These are phyloP conservation scores for Antechinus flavipes DNA, from an alignment of 2,113 vertebrate species.

Conservation along the genomic window DNA sequence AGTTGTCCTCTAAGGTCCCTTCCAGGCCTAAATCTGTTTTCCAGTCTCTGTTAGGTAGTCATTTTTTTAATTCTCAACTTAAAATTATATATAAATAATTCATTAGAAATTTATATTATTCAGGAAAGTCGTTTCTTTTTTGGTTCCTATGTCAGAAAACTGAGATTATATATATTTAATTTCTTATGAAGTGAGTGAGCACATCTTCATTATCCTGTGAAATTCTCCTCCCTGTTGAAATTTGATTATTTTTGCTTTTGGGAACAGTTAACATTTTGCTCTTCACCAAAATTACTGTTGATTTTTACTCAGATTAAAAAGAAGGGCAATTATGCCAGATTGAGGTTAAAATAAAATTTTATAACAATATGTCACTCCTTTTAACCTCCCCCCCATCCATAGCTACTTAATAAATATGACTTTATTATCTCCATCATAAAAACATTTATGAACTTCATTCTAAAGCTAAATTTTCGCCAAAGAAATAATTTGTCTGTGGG, in stretches of 20 bases:
- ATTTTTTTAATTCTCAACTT: too few relatives aligned
- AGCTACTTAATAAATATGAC: not conserved
- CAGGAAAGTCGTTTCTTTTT: slow-evolving; percentile 19
- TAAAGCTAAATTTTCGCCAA: not conserved
- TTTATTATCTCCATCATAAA: not conserved
- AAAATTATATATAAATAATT: slow-evolving; percentile 3
- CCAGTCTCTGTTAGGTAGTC: too few relatives aligned
- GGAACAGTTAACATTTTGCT: slow-evolving; percentile 40
- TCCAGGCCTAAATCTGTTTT: too few relatives aligned
- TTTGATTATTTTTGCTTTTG: slow-evolving; percentile 40
- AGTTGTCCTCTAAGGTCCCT: too few relatives aligned
- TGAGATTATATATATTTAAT: not conserved
- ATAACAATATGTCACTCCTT: not conserved
- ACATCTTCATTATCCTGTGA: not conserved
- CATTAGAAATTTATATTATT: slow-evolving; percentile 16
- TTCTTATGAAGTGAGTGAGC: slow-evolving; percentile 38
- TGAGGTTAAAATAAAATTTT: slow-evolving; percentile 42
- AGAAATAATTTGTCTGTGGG: not conserved
- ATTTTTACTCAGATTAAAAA: slow-evolving; percentile 22
- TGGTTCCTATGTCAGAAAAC: not conserved
- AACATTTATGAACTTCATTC: not conserved
- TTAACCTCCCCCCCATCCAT: not conserved
- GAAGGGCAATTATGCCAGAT: slow-evolving; percentile 12
- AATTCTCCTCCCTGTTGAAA: slow-evolving; percentile 1
- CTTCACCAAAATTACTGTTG: slow-evolving; percentile 32